A percentile compares a stretch with the other conserved stretches of the same genome.
phyloP scores from a whole-genome alignment of 2,113 vertebrate species.

The Brachypteracias leptosomus region DNA sequence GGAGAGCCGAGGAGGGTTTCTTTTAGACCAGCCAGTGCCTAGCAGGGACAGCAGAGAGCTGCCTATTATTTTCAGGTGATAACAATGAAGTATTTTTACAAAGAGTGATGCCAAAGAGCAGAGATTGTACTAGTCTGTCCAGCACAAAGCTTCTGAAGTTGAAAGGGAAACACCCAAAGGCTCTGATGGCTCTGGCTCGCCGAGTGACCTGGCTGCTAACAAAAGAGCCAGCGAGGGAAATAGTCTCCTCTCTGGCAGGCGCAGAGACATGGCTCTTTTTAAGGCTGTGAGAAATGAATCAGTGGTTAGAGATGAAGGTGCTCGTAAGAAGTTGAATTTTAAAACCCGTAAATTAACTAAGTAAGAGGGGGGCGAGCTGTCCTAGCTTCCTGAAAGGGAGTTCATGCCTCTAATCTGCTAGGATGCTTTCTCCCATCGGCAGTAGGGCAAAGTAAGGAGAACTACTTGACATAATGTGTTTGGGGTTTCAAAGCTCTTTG shows the following conservation, averaged over 20 bases:
- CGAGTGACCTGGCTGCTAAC: conserved; percentile 26
- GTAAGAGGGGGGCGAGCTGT: not conserved
- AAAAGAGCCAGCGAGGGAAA: not conserved
- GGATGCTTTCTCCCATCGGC: not conserved
- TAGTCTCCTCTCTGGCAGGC: not conserved
- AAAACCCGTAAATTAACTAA: conserved; percentile 12
- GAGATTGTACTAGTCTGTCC: not conserved
- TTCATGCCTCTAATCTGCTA: conserved; percentile 11
- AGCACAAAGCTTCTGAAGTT: conserved; percentile 22
- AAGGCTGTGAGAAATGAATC: not conserved
- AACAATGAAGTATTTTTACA: conserved; percentile 16
- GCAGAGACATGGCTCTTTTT: not conserved
- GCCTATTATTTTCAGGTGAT: conserved; percentile 29
- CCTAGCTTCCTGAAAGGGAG: conserved; percentile 2
- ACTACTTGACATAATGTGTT: conserved; percentile 36
- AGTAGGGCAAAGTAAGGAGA: conserved; percentile 4
- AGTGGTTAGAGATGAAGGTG: conserved; percentile 15
- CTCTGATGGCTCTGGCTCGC: not conserved
- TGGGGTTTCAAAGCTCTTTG: conserved; percentile 42
- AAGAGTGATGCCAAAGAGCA: not conserved
- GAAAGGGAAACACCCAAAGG: conserved; percentile 42
- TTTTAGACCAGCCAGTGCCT: not conserved
- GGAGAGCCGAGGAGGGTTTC: not conserved
- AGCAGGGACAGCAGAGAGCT: not conserved
- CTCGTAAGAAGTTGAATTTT: not conserved